Conservation (phyloP, 2,888 invertebrate genomes). For the Drosophila tripunctata region DNA sequence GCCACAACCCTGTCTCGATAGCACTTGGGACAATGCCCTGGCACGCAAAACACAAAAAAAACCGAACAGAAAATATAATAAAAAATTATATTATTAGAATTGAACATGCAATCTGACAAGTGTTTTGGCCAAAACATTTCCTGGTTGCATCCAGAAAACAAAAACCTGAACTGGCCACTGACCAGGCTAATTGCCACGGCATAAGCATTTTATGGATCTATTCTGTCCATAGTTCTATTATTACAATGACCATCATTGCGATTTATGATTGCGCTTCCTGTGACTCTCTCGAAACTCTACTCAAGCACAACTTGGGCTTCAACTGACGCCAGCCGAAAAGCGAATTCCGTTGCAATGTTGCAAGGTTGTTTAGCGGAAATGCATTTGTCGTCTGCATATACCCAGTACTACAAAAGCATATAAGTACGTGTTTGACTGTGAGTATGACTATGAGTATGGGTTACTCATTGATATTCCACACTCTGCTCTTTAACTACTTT, state of each 20-base stretch:
- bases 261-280: slow-evolving; percentile 75
- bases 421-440: background rate
- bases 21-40: slow-evolving; percentile 57
- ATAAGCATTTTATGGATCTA: slow-evolving; percentile 7
- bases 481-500: slow-evolving; percentile 12
- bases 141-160: slow-evolving; percentile 51
- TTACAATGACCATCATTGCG: slow-evolving; percentile 53
- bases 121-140: slow-evolving; percentile 73
- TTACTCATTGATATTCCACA: slow-evolving; percentile 70
- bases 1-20: slow-evolving; percentile 21
- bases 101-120: slow-evolving; percentile 83
- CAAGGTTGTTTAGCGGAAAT: slow-evolving; percentile 59
- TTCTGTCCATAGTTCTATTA: slow-evolving; percentile 9
- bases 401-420: slow-evolving; percentile 8
- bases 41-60: slow-evolving; percentile 56
- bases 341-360: slow-evolving; percentile 27
- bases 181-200: slow-evolving; percentile 67
- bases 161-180: slow-evolving; percentile 43
- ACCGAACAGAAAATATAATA: slow-evolving; percentile 22
- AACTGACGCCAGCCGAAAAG: slow-evolving; percentile 31
- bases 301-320: background rate
- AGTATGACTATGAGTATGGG: slow-evolving; percentile 1
- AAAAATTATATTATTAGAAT: slow-evolving; percentile 81
- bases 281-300: background rate
- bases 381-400: slow-evolving; percentile 54